Percentiles rank a stretch among this genome's conserved stretches.
Evolutionary conservation across 2,888 invertebrate species (phyloP).

Genomic region (Bruchidius siliquastri): DNA sequence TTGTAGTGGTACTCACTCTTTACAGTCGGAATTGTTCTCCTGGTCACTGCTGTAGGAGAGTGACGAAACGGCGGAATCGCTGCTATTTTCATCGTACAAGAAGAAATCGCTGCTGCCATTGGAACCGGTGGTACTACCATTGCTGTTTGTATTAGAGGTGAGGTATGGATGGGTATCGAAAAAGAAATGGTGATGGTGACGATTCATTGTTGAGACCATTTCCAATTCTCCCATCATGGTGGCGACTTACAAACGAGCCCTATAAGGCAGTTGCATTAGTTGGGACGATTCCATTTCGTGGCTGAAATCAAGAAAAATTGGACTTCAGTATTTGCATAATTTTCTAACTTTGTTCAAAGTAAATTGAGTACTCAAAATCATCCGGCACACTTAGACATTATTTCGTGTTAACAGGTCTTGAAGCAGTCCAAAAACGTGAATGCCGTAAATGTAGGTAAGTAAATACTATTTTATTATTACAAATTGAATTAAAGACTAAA

Average conservation of each 20-base stretch:
- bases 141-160: slow-evolving; percentile 50
- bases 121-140: slow-evolving; percentile 53
- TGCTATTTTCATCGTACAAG: slow-evolving; percentile 59
- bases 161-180: slow-evolving; percentile 52
- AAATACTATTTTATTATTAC: too few relatives aligned
- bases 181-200: slow-evolving; percentile 53
- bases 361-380: too few relatives aligned
- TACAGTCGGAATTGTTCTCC: slow-evolving; percentile 66
- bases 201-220: slow-evolving; percentile 58
- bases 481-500: too few relatives aligned
- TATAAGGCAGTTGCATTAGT: neutral
- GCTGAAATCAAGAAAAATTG: neutral
- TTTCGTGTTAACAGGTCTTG: too few relatives aligned
- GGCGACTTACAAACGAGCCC: slow-evolving; percentile 48
- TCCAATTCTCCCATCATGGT: slow-evolving; percentile 63
- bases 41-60: slow-evolving; percentile 77
- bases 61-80: slow-evolving; percentile 60
- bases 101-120: slow-evolving; percentile 66
- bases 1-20: slow-evolving; percentile 54
- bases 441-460: too few relatives aligned
- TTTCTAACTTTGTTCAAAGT: too few relatives aligned
- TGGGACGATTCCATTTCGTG: neutral
- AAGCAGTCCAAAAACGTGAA: too few relatives aligned
- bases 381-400: too few relatives aligned
- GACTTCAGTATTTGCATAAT: neutral